phyloP scores from a whole-genome alignment of 1,140 invertebrate species.

The Eriosoma lanigerum region DNA sequence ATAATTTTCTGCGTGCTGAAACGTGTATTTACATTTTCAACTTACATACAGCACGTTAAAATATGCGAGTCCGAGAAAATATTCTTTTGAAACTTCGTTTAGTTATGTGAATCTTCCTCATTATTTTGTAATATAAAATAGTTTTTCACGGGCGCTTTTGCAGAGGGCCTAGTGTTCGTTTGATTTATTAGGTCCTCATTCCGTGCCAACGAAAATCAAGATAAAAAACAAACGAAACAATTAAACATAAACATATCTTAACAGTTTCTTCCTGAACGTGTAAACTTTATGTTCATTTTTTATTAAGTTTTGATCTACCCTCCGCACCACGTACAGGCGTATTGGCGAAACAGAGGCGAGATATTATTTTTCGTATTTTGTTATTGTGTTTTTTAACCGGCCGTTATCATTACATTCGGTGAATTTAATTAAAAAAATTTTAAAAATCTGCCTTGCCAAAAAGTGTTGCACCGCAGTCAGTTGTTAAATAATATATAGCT shows the following conservation, averaged over 20 bases:
- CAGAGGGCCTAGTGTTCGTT: not conserved
- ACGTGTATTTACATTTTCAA: no score
- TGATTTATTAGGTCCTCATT: constrained; percentile 29
- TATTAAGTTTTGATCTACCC: no score
- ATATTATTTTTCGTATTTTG: not conserved
- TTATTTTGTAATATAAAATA: not conserved
- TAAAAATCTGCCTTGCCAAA: not conserved
- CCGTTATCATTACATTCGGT: constrained; percentile 19
- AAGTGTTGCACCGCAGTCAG: no score
- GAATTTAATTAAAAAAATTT: constrained; percentile 41
- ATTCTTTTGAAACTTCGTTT: not conserved
- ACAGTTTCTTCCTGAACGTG: constrained; percentile 26
- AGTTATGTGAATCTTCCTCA: no score
- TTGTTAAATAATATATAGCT: no score
- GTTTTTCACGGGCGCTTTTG: not conserved
- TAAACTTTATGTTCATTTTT: constrained; percentile 35
- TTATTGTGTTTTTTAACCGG: not conserved
- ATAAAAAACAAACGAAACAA: constrained; percentile 34
- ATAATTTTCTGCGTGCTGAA: not conserved
- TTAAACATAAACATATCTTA: constrained; percentile 26
- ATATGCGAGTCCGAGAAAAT: not conserved
- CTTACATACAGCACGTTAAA: not conserved
- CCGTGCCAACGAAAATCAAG: not conserved
- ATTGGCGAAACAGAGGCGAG: no score
- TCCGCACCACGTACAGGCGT: no score